Evolutionary conservation across 2,797 vertebrate species (phyloP), one percentile per base, ranked within the genome.

Genomic region (Darevskia nairensis): DNA sequence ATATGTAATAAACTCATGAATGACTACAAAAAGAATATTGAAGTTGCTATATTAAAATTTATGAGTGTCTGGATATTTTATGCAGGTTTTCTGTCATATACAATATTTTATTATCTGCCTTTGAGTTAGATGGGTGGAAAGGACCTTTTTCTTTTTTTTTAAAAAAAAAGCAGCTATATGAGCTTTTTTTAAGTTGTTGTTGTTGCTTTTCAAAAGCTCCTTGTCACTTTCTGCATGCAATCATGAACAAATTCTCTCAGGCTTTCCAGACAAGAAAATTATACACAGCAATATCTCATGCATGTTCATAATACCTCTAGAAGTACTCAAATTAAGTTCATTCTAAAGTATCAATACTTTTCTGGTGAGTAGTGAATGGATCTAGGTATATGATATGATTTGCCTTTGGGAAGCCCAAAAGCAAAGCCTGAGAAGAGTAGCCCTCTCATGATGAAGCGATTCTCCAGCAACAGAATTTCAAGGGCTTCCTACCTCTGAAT

Each of bases 1-100:
- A 89, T 89, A 89, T 84, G 64, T 88, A 91, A 83, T 83, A 89
- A 11, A 85, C 25, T 78, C 89, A 87, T 86, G 83, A 86, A 91
- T 86, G 66, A 91, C 86, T 90, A 91, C 46, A 89, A 80, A 89
- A 85, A 88, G 27, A 86, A 88, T 87, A 86, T 78, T 87, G 9
- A 88, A 86, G 46, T 88, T 82, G 25, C 55, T 84, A 6, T 90
- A 79, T 91, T 89, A 88, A 93, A 94, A 90, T 85, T 29, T 86
- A 86, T 88, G 89, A 88, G 82, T 35, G 89, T 44, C 86, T 91
- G 32, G 84, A 91, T 27, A 75, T 59, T 80, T 81, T 82, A 89
- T 44, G 76, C 69, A 79, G 64, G 89, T 78, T 29, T 19, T 88
- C 85, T 90, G 27, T 74, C 81, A 86, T 41, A 59, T 82, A 19